These are phyloP conservation scores for Atherinomorus stipes DNA, from an alignment of 2,113 vertebrate species.

Conservation along the genomic window DNA sequence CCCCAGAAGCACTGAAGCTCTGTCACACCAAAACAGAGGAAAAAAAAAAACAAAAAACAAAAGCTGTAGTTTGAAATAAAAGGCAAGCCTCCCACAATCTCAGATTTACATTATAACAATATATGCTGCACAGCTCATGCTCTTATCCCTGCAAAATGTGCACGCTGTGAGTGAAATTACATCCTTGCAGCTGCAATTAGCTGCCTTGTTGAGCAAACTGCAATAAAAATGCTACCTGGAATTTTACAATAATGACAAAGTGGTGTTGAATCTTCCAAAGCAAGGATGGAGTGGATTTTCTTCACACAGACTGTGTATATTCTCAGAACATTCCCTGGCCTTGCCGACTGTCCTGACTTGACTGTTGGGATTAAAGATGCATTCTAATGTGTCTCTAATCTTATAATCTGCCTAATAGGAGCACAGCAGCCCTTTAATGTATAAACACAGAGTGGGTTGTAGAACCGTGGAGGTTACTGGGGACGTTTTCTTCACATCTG, in stretches of 20 bases:
- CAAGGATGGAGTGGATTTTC: not conserved
- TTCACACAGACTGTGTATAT: conserved; percentile 14
- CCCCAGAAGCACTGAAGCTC: conserved; percentile 57
- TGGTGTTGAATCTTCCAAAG: not conserved
- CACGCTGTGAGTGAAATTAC: conserved; percentile 6
- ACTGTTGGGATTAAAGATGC: conserved; percentile 61
- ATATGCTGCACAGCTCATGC: not conserved
- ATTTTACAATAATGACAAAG: not conserved
- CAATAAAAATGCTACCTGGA: conserved; percentile 5
- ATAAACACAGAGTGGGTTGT: conserved; percentile 19
- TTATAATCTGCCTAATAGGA: conserved; percentile 64
- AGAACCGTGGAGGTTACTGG: conserved; percentile 37
- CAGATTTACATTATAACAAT: conserved; percentile 36
- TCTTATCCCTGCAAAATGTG: not conserved
- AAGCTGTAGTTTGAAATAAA: conserved; percentile 29
- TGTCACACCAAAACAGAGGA: conserved; percentile 25
- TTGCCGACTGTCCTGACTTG: conserved; percentile 45
- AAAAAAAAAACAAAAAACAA: conserved; percentile 1
- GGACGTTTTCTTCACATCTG: conserved; percentile 37
- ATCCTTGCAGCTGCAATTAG: conserved; percentile 16
- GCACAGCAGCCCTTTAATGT: conserved; percentile 27
- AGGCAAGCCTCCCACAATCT: conserved; percentile 1
- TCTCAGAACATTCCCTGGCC: not conserved
- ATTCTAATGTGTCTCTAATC: conserved; percentile 69
- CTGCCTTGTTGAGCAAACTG: not conserved